phyloP scores from a whole-genome alignment of 2,888 invertebrate genomes.

The Erebia ligea region DNA sequence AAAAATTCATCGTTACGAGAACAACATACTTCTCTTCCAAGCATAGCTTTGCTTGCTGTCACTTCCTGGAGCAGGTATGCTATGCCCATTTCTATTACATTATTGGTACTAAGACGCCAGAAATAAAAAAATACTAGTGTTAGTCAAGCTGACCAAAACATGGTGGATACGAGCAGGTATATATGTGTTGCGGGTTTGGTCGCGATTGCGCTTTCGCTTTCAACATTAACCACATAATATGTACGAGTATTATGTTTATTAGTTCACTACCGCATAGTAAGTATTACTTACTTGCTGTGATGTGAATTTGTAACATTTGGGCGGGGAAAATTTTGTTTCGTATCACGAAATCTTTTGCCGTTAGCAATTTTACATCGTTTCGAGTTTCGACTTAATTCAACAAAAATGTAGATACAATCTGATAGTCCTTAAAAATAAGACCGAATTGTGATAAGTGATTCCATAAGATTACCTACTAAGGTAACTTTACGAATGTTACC shows the following conservation, averaged over 20 bases:
- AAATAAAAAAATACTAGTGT: not conserved
- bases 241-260: conserved; percentile 23
- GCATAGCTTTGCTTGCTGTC: not conserved
- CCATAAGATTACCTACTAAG: too few species aligned
- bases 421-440: too few species aligned
- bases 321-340: not conserved
- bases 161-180: not conserved
- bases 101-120: not conserved
- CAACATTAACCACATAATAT: conserved; percentile 42
- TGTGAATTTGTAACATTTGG: conserved; percentile 1
- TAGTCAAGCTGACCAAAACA: conserved; percentile 3
- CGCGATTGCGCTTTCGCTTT: conserved; percentile 74
- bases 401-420: too few species aligned
- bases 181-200: conserved; percentile 39
- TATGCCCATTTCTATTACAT: too few species aligned
- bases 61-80: conserved; percentile 10
- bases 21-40: not conserved
- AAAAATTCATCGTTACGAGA: not conserved
- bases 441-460: too few species aligned
- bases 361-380: not conserved
- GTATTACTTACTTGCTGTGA: not conserved
- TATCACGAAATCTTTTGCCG: not conserved
- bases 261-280: conserved; percentile 22
- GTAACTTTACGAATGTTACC: too few species aligned
- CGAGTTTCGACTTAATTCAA: too few species aligned